A percentile compares a stretch with the other conserved stretches of the same genome.
Evolutionary conservation across 1,140 invertebrate species (phyloP).

Genomic region (Zophobas atratus): DNA sequence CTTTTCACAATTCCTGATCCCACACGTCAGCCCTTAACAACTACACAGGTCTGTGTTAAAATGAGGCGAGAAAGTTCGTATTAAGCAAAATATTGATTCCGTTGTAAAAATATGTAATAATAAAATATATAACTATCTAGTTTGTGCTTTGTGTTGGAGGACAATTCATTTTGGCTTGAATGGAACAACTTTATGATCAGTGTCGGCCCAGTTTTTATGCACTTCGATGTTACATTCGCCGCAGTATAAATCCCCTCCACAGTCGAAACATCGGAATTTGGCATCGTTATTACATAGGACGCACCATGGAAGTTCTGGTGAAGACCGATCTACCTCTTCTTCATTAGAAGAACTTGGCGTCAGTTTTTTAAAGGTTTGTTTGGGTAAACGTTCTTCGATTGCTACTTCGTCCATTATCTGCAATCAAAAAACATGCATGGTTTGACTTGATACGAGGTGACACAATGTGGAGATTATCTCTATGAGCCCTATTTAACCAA

Average conservation of each 20-base stretch:
- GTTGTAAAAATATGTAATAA: conserved; percentile 42
- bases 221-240: conserved; percentile 75
- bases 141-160: background rate
- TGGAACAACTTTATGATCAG: conserved; percentile 63
- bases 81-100: conserved; percentile 29
- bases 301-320: conserved; percentile 81
- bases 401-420: conserved; percentile 66
- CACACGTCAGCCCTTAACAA: too few species aligned
- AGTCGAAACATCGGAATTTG: conserved; percentile 76
- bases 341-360: conserved; percentile 51
- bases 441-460: background rate
- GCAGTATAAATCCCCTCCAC: conserved; percentile 82
- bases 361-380: conserved; percentile 31
- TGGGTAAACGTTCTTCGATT: conserved; percentile 61
- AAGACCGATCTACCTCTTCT: conserved; percentile 50
- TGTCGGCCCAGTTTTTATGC: conserved; percentile 67
- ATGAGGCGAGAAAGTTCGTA: conserved; percentile 8
- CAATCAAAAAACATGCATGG: conserved; percentile 28
- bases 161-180: conserved; percentile 54
- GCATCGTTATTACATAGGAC: conserved; percentile 85
- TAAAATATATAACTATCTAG: conserved; percentile 33
- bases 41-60: background rate
- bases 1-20: background rate
- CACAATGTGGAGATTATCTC: background rate
- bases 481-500: too few species aligned